Base-by-base conservation (phyloP, 2,113 vertebrate genomes). In the Barbus barbus region DNA sequence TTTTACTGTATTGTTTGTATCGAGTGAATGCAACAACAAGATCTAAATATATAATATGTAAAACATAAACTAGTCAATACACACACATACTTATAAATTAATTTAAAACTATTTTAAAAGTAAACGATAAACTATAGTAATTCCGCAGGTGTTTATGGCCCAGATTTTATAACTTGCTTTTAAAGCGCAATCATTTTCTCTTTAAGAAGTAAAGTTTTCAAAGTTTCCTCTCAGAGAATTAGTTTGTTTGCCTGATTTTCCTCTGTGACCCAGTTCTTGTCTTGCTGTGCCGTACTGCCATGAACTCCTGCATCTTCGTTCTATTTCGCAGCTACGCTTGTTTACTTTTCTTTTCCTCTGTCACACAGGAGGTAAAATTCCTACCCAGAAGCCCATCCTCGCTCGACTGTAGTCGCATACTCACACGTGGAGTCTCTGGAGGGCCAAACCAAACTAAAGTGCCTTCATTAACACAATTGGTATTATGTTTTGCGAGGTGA, bases 331-430 rank as follows among this genome's bases (percentile, higher is more conserved):
- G 28, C 33, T 69, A 13, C 81, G 33, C 61, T 75, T 76, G 18
- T 79, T 78, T 46, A 33, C 76, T 71, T 73, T 69, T 76, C 41
- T 85, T n/a, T 85, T 24, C 77, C 48, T 86, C 56, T 67, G 18
- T 88, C 74, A 9, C 75, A 28, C 86, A 95, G 94, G 93, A 87
- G 94, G 94, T 80, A 93, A 89, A 74, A 89, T 93, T 44, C 88
- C 92, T 5, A 88, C 89, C 82, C 93, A 89, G 86, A 94, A 93
- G 78, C 76, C 91, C 3, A 81, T 86, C 31, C 58, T 69, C 4
- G 92, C 94, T 83, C 93, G 91, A 33, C 92, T 95, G 41, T 95
- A 86, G 91, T 36, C 60, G 9, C 41, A 71, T 16, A 79, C 26
- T 9, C 72, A n/a, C 51, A 71, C 28, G 1, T 22, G 16, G 46